Evolutionary conservation across 2,888 invertebrate species (phyloP).

Genomic region (Leucoma salicis): DNA sequence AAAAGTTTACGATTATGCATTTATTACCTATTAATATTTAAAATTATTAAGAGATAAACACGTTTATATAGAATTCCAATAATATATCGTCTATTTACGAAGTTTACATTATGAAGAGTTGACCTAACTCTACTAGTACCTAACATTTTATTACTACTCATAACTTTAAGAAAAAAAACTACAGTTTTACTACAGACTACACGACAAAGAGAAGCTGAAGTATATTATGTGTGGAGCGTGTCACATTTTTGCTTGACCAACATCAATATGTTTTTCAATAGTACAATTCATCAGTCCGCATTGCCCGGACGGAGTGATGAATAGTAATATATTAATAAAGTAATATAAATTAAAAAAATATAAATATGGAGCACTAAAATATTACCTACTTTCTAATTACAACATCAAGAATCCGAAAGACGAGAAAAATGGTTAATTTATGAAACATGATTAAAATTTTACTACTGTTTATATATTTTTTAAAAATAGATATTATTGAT

Average conservation of each 20-base stretch:
- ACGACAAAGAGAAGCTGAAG: conserved; percentile 18
- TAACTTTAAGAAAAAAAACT: too few species aligned
- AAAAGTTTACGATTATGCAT: too few species aligned
- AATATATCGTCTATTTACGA: too few species aligned
- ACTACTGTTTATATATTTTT: neutral
- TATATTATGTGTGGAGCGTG: conserved; percentile 41
- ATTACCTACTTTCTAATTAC: conserved; percentile 39
- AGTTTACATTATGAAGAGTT: too few species aligned
- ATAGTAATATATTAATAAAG: conserved; percentile 40
- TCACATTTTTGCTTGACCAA: conserved; percentile 28
- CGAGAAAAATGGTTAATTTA: conserved; percentile 6
- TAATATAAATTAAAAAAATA: conserved; percentile 32
- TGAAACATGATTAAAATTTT: conserved; percentile 9
- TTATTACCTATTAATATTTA: too few species aligned
- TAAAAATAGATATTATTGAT: neutral
- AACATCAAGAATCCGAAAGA: conserved; percentile 51
- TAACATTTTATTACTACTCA: too few species aligned
- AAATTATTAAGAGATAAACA: too few species aligned
- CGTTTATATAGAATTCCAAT: too few species aligned
- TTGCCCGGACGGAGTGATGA: conserved; percentile 78
- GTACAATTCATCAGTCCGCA: conserved; percentile 76
- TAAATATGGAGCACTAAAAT: conserved; percentile 56
- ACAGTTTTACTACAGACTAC: too few species aligned
- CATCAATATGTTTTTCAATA: conserved; percentile 18
- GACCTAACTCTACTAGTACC: too few species aligned